Conservation (phyloP, 2,888 invertebrate species). For the Malthinus flaveolus region DNA sequence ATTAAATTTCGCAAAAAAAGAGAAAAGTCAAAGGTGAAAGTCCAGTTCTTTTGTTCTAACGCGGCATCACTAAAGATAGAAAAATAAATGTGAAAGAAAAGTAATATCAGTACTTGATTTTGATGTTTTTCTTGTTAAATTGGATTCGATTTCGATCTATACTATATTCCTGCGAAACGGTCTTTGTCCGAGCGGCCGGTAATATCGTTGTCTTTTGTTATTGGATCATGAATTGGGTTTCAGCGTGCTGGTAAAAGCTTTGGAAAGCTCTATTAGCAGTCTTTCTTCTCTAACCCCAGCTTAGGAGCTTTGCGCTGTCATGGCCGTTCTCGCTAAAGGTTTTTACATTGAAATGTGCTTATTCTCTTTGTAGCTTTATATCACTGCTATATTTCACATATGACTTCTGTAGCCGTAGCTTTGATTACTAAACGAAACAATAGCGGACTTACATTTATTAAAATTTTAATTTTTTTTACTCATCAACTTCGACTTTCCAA, state of each 20-base stretch:
- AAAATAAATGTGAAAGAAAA: conserved; percentile 17
- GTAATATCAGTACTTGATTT: conserved; percentile 24
- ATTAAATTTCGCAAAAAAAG: not conserved
- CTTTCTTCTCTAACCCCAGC: conserved; percentile 56
- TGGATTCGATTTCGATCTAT: conserved; percentile 48
- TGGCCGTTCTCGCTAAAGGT: conserved; percentile 51
- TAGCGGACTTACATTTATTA: conserved; percentile 9
- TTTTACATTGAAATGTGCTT: conserved; percentile 56
- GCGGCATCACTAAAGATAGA: conserved; percentile 9
- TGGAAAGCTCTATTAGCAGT: conserved; percentile 58
- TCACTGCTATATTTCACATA: conserved; percentile 26
- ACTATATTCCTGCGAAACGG: conserved; percentile 39
- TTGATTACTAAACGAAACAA: conserved; percentile 14
- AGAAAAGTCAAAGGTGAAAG: conserved; percentile 14
- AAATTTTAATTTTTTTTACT: conserved; percentile 6
- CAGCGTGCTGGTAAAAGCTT: conserved; percentile 55
- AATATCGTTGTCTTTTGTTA: conserved; percentile 59
- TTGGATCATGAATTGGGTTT: conserved; percentile 59
- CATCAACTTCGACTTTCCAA: not conserved
- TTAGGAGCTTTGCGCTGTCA: conserved; percentile 56
- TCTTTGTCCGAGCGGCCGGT: conserved; percentile 57
- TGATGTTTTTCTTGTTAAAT: conserved; percentile 22
- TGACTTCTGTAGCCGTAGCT: conserved; percentile 17
- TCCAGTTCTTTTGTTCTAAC: conserved; percentile 10
- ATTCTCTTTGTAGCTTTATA: conserved; percentile 51